These are phyloP conservation scores for Lagopus leucura DNA, from an alignment of 2,113 vertebrate genomes.

Conservation along the genomic window DNA sequence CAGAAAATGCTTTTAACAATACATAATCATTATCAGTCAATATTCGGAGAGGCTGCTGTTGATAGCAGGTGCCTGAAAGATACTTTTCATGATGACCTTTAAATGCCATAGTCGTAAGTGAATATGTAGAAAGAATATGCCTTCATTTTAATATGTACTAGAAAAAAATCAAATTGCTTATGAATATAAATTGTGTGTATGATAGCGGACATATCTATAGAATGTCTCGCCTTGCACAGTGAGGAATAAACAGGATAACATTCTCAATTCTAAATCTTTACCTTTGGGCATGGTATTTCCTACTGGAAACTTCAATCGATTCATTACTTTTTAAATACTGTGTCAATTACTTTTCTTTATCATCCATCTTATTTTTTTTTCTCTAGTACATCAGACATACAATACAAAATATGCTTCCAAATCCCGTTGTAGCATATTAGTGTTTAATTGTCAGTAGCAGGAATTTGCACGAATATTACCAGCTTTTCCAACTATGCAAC, in stretches of 20 bases:
- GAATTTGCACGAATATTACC: neutral
- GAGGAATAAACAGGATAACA: conserved; percentile 11
- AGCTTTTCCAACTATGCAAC: neutral
- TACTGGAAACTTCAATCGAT: neutral
- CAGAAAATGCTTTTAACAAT: conserved; percentile 67
- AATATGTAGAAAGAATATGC: conserved; percentile 44
- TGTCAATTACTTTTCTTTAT: neutral
- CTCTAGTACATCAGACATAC: neutral
- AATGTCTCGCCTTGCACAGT: neutral
- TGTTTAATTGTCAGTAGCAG: neutral
- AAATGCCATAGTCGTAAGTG: conserved; percentile 70
- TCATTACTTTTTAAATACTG: neutral
- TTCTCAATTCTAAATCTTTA: conserved; percentile 53
- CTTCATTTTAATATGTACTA: conserved; percentile 46
- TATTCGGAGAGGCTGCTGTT: conserved; percentile 56
- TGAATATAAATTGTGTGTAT: neutral
- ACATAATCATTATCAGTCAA: conserved; percentile 65
- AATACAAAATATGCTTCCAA: neutral
- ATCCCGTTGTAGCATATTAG: neutral
- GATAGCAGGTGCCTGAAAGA: conserved; percentile 60
- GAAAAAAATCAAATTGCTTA: conserved; percentile 38
- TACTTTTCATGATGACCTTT: conserved; percentile 77
- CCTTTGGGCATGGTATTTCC: neutral
- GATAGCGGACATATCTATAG: neutral
- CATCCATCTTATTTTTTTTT: neutral